Conservation (phyloP, 2,888 invertebrate genomes). For the Eristalis pertinax region DNA sequence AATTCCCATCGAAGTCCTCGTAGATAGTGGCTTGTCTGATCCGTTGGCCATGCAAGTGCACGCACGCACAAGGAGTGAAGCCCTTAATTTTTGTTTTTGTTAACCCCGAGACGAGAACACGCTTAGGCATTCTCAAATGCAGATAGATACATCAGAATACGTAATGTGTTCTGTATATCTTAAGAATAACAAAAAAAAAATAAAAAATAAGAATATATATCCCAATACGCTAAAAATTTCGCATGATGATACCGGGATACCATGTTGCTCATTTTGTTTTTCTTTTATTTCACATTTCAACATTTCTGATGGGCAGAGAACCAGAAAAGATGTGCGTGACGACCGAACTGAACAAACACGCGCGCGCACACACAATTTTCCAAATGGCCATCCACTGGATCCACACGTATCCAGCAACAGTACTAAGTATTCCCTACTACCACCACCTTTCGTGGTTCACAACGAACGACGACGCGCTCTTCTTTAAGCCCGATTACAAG, state of each 20-base stretch:
- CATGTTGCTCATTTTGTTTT: slow-evolving; percentile 34
- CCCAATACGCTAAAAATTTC: slow-evolving; percentile 50
- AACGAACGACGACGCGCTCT: slow-evolving; percentile 36
- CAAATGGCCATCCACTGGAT: slow-evolving; percentile 50
- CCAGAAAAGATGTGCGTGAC: slow-evolving; percentile 73
- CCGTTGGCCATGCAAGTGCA: slow-evolving; percentile 60
- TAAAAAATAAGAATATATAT: slow-evolving; percentile 6
- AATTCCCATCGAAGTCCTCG: slow-evolving; percentile 10
- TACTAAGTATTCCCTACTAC: slow-evolving; percentile 3
- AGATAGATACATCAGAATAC: slow-evolving; percentile 73
- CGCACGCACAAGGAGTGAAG: slow-evolving; percentile 49
- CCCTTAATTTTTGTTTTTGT: slow-evolving; percentile 39
- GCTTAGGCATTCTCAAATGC: slow-evolving; percentile 65
- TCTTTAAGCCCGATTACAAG: slow-evolving; percentile 65
- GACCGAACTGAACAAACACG: slow-evolving; percentile 76
- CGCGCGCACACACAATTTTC: slow-evolving; percentile 78
- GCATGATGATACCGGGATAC: slow-evolving; percentile 70
- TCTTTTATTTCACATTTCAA: slow-evolving; percentile 21
- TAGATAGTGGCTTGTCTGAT: slow-evolving; percentile 57
- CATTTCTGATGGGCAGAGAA: slow-evolving; percentile 66
- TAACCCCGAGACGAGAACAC: slow-evolving; percentile 54
- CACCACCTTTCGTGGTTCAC: slow-evolving; percentile 42
- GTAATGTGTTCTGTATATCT: slow-evolving; percentile 72
- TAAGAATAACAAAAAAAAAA: slow-evolving; percentile 21
- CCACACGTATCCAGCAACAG: slow-evolving; percentile 46